Evolutionary conservation across 2,888 invertebrate genomes (phyloP).

Genomic region (Idaea dimidiata): DNA sequence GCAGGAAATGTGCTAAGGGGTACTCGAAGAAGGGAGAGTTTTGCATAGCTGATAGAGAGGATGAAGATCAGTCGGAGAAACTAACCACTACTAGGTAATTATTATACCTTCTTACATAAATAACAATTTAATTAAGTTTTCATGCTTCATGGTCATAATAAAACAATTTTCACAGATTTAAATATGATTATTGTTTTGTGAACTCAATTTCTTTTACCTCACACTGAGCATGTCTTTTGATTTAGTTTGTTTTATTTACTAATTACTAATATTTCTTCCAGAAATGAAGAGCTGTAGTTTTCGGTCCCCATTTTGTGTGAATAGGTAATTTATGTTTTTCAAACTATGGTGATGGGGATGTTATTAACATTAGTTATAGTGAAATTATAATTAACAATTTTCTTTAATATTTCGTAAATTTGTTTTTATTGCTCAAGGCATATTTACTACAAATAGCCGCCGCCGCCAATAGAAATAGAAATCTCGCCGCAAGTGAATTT

Average conservation of each 20-base stretch:
- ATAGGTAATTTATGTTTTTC: constrained; percentile 51
- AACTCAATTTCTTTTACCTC: constrained; percentile 14
- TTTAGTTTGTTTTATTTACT: constrained; percentile 18
- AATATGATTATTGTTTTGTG: constrained; percentile 6
- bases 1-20: constrained; percentile 88
- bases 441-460: too few relatives aligned
- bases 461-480: too few relatives aligned
- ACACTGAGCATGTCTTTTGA: constrained; percentile 13
- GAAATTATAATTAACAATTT: background rate
- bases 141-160: constrained; percentile 18
- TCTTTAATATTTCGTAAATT: too few relatives aligned
- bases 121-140: constrained; percentile 4
- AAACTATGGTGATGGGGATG: constrained; percentile 51
- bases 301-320: constrained; percentile 33
- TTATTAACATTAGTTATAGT: background rate
- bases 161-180: background rate
- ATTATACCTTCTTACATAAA: constrained; percentile 9
- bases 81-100: constrained; percentile 61
- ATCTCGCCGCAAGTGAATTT: too few relatives aligned
- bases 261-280: constrained; percentile 52
- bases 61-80: constrained; percentile 56
- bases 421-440: too few relatives aligned
- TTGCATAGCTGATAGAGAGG: constrained; percentile 84
- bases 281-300: constrained; percentile 66
- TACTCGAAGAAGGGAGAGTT: constrained; percentile 86